Base-by-base conservation (phyloP, 1,140 invertebrate genomes). In the Bombus turneri region DNA sequence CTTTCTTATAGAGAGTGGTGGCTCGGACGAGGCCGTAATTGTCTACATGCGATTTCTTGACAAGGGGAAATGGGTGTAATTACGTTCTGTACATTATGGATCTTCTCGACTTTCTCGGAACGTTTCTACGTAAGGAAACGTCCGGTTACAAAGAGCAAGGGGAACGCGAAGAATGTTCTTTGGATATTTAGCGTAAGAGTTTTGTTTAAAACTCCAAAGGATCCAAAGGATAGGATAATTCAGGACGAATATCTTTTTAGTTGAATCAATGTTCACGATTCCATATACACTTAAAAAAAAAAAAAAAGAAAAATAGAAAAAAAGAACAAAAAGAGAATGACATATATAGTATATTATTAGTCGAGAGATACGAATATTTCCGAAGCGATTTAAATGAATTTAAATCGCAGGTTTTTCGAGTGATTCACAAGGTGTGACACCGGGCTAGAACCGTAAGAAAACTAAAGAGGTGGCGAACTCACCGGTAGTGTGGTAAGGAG, bases 401-500 rank as follows among this genome's bases (percentile, higher is more conserved):
- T 25, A 25, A 72, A 41, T n/a, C 12, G 39, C 12, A 41, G 1
- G 39, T 28, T 53, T 53, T 53, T 2, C 2, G 43, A 57, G 13
- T 64, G 47, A 6, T 13, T 39, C 31, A 22, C 57, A 28, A 62
- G 34, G 37, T 64, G 10, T 41, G 13, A 62, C 28, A 68, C 41
- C 25, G 22, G 28, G 10, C 4, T 64, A 13, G 57, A 62, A 62
- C 59, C 57, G 76, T 73, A 78, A 90, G 78, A 91, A 62, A 88
- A 89, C 86, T 89, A 92, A 87, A 91, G 91, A 93, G 93, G 92
- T 93, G 91, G 93, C 92, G 90, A 94, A 95, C 94, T 95, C 92
- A 95, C 95, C 95, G 91, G 96, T 96, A 95, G 96, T 96, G 92
- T 97, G 96, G 93, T 97, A 97, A 87, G 97, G 96, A 90, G 96